A percentile compares a stretch with the other conserved stretches of the same genome.
Conservation (phyloP, 92 coral and sea anemone genomes). For the Epizoanthus scotinus region DNA sequence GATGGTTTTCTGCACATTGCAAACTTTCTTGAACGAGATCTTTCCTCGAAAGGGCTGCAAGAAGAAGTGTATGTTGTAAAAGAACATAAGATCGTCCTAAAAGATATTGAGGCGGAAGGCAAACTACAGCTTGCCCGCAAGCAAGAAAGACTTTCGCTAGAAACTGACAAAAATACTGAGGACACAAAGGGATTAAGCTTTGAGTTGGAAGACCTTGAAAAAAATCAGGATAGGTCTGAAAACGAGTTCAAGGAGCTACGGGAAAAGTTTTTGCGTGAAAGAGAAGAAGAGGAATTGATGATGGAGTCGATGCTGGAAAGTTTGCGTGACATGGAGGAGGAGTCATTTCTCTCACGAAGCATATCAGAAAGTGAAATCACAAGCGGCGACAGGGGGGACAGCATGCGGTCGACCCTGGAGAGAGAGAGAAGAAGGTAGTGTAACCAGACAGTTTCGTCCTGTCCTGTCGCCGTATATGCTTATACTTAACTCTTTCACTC, state of each 20-base stretch:
- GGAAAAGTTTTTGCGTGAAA: constrained; percentile 70
- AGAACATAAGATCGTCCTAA: constrained; percentile 70
- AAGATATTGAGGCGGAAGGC: constrained; percentile 86
- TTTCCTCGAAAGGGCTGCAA: constrained; percentile 61
- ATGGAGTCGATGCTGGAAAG: constrained; percentile 85
- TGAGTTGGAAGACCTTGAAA: constrained; percentile 74
- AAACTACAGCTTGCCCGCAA: constrained; percentile 73
- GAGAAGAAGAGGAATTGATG: constrained; percentile 74
- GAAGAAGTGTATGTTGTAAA: constrained; percentile 63
- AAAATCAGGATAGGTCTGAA: constrained; percentile 81
- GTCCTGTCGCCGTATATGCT: background rate
- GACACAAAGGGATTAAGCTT: constrained; percentile 60
- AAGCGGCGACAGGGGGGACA: constrained; percentile 39
- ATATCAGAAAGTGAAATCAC: constrained; percentile 69
- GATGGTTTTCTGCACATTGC: constrained; percentile 67
- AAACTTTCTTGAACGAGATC: constrained; percentile 64
- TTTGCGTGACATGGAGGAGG: constrained; percentile 84
- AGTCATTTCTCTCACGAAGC: constrained; percentile 81
- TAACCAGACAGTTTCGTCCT: background rate
- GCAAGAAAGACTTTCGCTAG: constrained; percentile 59
- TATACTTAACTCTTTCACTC: too few species aligned
- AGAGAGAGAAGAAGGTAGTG: constrained; percentile 69
- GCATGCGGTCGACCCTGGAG: constrained; percentile 55
- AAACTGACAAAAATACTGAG: constrained; percentile 56
- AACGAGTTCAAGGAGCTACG: constrained; percentile 80